phyloP scores from a whole-genome alignment of 2,888 invertebrate species.

The Homarus gammarus region DNA sequence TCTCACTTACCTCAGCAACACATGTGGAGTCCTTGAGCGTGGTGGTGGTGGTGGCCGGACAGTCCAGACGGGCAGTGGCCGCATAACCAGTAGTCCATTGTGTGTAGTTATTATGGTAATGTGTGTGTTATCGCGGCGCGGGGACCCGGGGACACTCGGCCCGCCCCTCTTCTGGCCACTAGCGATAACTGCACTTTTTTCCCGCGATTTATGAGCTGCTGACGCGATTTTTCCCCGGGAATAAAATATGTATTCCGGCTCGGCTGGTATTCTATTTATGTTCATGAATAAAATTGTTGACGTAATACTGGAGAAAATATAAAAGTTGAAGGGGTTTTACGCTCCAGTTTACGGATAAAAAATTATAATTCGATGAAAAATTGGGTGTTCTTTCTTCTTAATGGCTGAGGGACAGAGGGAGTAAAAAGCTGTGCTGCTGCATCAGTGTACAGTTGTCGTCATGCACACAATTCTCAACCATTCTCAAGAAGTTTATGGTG shows the following conservation, averaged over 20 bases:
- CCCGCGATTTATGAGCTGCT: slow-evolving; percentile 15
- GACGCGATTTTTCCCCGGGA: background rate
- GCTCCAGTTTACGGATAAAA: no score
- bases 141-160: background rate
- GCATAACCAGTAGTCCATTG: background rate
- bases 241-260: slow-evolving; percentile 2
- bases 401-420: no score
- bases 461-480: no score
- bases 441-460: no score
- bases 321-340: background rate
- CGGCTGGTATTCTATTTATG: slow-evolving; percentile 4
- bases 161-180: background rate
- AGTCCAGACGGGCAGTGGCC: background rate
- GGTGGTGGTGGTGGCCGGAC: background rate
- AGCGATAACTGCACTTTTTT: background rate
- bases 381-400: no score
- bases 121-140: background rate
- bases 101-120: slow-evolving; percentile 6
- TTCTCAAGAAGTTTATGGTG: no score
- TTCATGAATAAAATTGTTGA: background rate
- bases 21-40: no score
- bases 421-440: background rate
- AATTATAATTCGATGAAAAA: no score
- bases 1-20: no score
- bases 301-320: background rate